Evolutionary conservation across 2,113 vertebrate genomes (phyloP).

Genomic region (Origma solitaria): DNA sequence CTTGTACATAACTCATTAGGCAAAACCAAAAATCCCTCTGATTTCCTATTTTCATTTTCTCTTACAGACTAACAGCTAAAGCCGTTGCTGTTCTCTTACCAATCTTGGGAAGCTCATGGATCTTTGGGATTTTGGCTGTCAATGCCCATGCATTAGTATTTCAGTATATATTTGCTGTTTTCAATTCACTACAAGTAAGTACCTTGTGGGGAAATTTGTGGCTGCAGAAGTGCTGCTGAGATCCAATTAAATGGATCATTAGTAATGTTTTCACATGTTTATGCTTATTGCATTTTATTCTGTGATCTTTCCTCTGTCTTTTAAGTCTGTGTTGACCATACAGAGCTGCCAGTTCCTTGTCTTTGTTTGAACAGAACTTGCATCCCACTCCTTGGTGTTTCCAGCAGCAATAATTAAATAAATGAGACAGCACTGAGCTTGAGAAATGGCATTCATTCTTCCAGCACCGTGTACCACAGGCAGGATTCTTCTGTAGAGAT

Average conservation of each 20-base stretch:
- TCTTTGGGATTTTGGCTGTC: constrained; percentile 90
- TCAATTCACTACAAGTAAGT: constrained; percentile 93
- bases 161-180: constrained; percentile 92
- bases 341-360: neutral
- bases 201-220: neutral
- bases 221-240: neutral
- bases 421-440: neutral
- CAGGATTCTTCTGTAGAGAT: neutral
- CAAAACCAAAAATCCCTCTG: neutral
- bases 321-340: neutral
- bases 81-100: constrained; percentile 93
- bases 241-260: neutral
- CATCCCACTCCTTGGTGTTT: neutral
- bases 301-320: neutral
- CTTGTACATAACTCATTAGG: neutral
- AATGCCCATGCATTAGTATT: constrained; percentile 84
- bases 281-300: neutral
- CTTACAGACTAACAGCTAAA: constrained; percentile 85
- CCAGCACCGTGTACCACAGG: neutral
- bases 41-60: neutral
- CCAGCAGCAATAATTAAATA: neutral
- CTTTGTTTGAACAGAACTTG: neutral
- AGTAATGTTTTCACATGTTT: neutral
- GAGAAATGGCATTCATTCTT: neutral
- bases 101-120: constrained; percentile 94